Percentiles rank a stretch among this genome's conserved stretches.
These are phyloP conservation scores for Masticophis lateralis DNA, from an alignment of 2,797 vertebrate genomes.

Conservation along the genomic window DNA sequence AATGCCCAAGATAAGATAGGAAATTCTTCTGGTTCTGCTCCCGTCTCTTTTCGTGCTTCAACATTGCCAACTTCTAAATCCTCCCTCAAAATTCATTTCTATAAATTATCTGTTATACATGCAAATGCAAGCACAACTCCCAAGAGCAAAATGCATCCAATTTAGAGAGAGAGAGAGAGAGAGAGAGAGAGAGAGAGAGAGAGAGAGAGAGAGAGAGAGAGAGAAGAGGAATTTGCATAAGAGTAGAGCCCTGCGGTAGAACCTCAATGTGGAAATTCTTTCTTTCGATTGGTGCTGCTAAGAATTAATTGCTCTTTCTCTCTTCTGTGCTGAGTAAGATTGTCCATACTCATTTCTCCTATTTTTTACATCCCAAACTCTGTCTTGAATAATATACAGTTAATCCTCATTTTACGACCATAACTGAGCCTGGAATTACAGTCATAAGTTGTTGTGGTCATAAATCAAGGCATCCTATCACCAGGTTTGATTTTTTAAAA, in stretches of 20 bases:
- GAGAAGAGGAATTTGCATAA: background rate
- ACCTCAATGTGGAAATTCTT: background rate
- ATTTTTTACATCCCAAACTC: background rate
- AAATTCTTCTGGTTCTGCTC: background rate
- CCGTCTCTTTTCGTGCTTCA: background rate
- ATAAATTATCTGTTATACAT: background rate
- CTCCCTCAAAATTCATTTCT: background rate
- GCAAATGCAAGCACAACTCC: background rate
- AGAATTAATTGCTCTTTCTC: background rate
- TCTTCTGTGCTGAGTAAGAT: background rate
- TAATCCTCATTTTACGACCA: background rate
- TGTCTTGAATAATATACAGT: background rate
- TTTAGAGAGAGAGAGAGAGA: background rate
- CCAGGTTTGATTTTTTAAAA: background rate
- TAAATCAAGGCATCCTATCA: background rate
- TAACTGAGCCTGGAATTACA: background rate
- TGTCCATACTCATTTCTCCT: background rate
- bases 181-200: too few species aligned
- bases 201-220: background rate
- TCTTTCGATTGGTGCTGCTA: background rate
- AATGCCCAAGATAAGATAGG: background rate
- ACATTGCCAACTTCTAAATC: background rate
- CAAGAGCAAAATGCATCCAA: background rate
- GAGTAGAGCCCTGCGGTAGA: background rate
- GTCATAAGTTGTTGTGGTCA: background rate